Evolutionary conservation across 2,113 vertebrate genomes (phyloP).

Genomic region (Lampris megalopsis): DNA sequence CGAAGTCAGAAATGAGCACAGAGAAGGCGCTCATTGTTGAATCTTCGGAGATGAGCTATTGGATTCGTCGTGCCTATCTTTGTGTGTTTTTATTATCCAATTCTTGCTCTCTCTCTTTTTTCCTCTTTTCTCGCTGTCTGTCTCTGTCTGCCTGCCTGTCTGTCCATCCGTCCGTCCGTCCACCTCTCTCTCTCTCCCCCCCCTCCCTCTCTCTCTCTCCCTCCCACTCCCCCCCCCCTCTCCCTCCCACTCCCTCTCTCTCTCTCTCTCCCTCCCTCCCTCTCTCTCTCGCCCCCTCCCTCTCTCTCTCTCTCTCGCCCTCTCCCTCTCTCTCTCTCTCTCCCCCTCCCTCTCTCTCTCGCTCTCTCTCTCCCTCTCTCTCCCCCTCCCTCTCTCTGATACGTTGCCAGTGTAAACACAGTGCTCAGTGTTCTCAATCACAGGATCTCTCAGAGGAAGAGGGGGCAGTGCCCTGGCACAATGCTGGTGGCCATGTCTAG

Average conservation of each 20-base stretch:
- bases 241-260: neutral
- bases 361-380: neutral
- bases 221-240: neutral
- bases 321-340: no score
- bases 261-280: neutral
- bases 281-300: no score
- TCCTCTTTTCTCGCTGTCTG: neutral
- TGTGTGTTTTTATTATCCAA: conserved; percentile 40
- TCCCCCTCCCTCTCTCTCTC: no score
- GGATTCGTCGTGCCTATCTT: conserved; percentile 27
- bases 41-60: conserved; percentile 49
- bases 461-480: conserved; percentile 69
- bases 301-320: no score
- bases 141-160: neutral
- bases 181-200: no score
- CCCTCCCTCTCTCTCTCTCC: neutral
- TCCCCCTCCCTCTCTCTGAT: conserved; percentile 56
- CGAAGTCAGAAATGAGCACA: conserved; percentile 31
- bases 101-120: conserved; percentile 31
- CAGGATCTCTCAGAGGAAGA: conserved; percentile 81
- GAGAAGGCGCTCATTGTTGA: conserved; percentile 30
- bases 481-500: conserved; percentile 55
- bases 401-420: conserved; percentile 75
- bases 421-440: conserved; percentile 69
- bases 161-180: no score